Conservation (phyloP, 2,797 vertebrate genomes). For the Rhynchonycteris naso region DNA sequence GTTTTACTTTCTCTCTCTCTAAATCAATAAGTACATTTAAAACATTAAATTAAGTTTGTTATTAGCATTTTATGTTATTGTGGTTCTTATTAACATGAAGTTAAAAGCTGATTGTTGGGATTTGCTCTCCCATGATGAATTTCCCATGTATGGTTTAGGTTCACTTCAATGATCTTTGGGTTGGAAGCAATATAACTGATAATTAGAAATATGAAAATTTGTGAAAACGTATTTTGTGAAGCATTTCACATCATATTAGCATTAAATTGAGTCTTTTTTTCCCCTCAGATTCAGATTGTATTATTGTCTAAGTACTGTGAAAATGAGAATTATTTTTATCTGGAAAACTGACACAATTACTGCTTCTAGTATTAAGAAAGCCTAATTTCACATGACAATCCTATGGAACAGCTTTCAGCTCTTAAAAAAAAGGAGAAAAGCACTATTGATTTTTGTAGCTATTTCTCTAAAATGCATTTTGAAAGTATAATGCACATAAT, state of each 20-base stretch:
- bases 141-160: background rate
- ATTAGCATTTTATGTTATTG: conserved; percentile 15
- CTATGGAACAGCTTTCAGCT: background rate
- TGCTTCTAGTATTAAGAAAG: conserved; percentile 58
- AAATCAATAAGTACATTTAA: no score
- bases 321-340: conserved; percentile 11
- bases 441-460: conserved; percentile 18
- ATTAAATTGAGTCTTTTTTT: background rate
- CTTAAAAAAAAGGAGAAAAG: background rate
- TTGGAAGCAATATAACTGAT: background rate
- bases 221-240: background rate
- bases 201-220: background rate
- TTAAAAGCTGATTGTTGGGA: background rate
- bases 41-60: background rate
- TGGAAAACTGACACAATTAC: conserved; percentile 6
- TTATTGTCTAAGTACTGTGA: background rate
- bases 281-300: background rate
- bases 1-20: no score
- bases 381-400: background rate
- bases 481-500: conserved; percentile 1
- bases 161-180: background rate
- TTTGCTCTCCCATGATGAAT: rapidly evolving
- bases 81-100: background rate
- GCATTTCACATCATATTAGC: conserved; percentile 7
- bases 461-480: conserved; percentile 63